Base-by-base conservation (phyloP, 2,113 vertebrate species). In the Emydocephalus ijimae region DNA sequence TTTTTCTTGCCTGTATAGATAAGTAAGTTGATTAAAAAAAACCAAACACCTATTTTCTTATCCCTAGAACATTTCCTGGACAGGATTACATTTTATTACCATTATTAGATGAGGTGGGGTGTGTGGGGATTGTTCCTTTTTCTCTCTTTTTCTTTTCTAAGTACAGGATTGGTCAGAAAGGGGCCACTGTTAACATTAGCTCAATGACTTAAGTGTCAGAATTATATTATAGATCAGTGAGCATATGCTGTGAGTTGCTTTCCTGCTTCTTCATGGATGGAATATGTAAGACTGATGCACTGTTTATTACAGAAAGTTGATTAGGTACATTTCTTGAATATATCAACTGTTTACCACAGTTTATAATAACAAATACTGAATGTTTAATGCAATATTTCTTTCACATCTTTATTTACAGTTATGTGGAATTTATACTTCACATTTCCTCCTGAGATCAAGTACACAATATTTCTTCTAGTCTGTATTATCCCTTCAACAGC, bases 1-100 rank as follows among this genome's bases (percentile, higher is more conserved):
- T 24, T 43, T 94, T 87, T 95, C 93, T 91, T 94, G 89, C 2
- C 74, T 92, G 52, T 5, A 88, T 50, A 88, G 50, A 43, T 81
- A 12, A 91, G 59, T 87, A 92, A 48, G 23, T 69, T 45, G 48
- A 54, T 26, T 88, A 54, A 88, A 29, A 1, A 87, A 0, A 50
- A 1, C 48, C 48, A 50, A 50, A n/a, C 56, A 89, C 48, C 85
- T 74, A 21, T 39, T 92, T 92, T 1, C 39, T 89, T 92, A 94
- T 88, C 3, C 61, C 92, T 92, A 93, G 0, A 2, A 1, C 1
- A 87, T 94, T 93, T 89, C 2, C 85, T 87, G 90, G 93, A 89
- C 7, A 88, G 85, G 90, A 92, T 20, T 88, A 55, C 2, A 85
- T 4, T 91, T 88, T 24, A 69, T 26, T 56, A 74, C 45, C 8